phyloP scores from a whole-genome alignment of 2,113 vertebrate species.

The Manacus vitellinus region DNA sequence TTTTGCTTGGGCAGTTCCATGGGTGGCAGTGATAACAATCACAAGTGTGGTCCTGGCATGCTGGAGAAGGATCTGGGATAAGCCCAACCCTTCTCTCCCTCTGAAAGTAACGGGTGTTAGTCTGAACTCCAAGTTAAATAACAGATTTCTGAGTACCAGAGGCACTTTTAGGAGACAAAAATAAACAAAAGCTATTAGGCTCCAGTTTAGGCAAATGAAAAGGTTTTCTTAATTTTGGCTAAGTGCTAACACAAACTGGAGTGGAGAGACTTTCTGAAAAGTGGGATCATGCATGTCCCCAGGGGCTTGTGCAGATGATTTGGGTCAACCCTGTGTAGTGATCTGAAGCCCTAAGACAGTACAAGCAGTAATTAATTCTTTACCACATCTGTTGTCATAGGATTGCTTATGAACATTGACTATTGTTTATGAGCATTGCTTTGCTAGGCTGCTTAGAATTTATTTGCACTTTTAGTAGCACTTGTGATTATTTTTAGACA shows the following conservation, averaged over 20 bases:
- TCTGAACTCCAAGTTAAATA: background rate
- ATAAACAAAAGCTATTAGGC: background rate
- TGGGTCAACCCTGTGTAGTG: background rate
- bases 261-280: background rate
- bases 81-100: background rate
- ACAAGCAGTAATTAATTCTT: background rate
- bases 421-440: background rate
- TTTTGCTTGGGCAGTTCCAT: background rate
- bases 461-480: background rate
- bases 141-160: background rate
- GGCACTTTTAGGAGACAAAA: background rate
- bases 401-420: background rate
- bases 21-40: background rate
- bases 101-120: background rate
- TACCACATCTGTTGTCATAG: background rate
- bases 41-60: rapidly evolving
- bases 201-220: background rate
- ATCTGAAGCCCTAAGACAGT: background rate
- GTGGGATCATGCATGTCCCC: background rate
- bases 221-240: background rate
- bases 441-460: background rate
- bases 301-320: background rate
- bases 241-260: background rate
- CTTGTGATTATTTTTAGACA: background rate
- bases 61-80: background rate